Base-by-base conservation (phyloP, 2,888 invertebrate species). In the Calliopum simillimum region DNA sequence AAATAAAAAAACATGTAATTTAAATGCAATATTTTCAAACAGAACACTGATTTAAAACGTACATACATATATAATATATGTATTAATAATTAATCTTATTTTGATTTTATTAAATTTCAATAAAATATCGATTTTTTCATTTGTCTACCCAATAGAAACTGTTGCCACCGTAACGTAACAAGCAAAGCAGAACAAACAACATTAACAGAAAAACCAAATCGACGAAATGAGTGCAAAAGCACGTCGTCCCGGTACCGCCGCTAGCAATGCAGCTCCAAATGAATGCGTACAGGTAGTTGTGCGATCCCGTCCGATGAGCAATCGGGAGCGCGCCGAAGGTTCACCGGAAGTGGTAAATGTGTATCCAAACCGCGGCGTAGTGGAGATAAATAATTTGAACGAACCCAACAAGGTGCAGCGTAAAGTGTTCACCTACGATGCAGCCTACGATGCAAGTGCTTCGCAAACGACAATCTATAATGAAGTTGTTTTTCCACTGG, bases 201-300 rank as follows among this genome's bases (percentile, higher is more conserved):
- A n/a, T n/a, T n/a, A 33, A 33, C 5, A 33, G 33, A 3, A 33
- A 33, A 33, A 33, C 33, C 5, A 33, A 33, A 33, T 8, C 33
- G 33, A 8, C 33, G 33, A 51, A 3, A 84, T 84, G 84, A 84
- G 84, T 79, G 85, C 82, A 21, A 82, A 80, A 74, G 72, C 75
- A 68, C 80, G 79, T 74, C 80, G 84, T 68, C 82, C 84, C 41
- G 82, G 80, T 56, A 84, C 82, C 14, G 82, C 78, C 58, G 76
- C 71, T 59, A 78, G 74, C 65, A 81, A 80, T 68, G 83, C 83
- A 73, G 78, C 81, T 12, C 80, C 81, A 3, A 92, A 93, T 84
- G 97, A 98, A 87, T 93, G 94, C 82, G 97, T 99, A 72, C 97
- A 97, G 88, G 99, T 99, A 75, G 94, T 99, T 76, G 98, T 99